Evolutionary conservation across 2,888 invertebrate species (phyloP), one percentile per base, ranked within the genome.

Genomic region (Sphinx pinastri): DNA sequence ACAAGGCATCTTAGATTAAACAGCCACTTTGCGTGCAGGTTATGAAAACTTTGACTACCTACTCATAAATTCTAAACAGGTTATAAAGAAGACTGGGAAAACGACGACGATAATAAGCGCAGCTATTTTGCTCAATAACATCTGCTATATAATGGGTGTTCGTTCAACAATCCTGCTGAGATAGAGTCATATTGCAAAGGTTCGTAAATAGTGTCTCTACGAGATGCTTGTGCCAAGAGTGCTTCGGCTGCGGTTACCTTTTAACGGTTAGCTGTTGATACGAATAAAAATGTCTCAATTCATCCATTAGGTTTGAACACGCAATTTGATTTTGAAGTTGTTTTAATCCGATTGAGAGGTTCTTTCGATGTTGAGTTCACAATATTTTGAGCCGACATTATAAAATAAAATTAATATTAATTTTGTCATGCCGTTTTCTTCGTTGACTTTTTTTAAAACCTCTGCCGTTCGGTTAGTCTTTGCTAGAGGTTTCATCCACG

Each of bases 171-270:
- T 70, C 10, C 70, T 71, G 47, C 60, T 52, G 58, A 60, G 55
- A 70, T 63, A 25, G 49, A 38, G 49, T 69, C 70, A 31, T 69
- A 63, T 69, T 74, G 66, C 69, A 68, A 68, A 68, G 54, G 38
- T 52, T 25, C 14, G 31, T 55, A 59, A 66, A 70, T 47, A 49
- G 16, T 13, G 67, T 45, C 60, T 70, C 57, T 47, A 69, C 67
- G 73, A 68, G 71, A 71, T 60, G 67, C 31, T 70, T 68, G 52
- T 47, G 70, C 69, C 45, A 68, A 74, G 54, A 68, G n/a, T 31
- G 57, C 12, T 58, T 57, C 67, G 11, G 7, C 25, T 67, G 13
- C 19, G 57, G 19, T 25, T 68, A 57, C 38, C 54, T 38, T 68
- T 68, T 63, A 19, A 13, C 19, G 19, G 49, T 25, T 63, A 12